Base-by-base conservation (phyloP, 2,888 invertebrate species). In the Platycheirus rosarum region DNA sequence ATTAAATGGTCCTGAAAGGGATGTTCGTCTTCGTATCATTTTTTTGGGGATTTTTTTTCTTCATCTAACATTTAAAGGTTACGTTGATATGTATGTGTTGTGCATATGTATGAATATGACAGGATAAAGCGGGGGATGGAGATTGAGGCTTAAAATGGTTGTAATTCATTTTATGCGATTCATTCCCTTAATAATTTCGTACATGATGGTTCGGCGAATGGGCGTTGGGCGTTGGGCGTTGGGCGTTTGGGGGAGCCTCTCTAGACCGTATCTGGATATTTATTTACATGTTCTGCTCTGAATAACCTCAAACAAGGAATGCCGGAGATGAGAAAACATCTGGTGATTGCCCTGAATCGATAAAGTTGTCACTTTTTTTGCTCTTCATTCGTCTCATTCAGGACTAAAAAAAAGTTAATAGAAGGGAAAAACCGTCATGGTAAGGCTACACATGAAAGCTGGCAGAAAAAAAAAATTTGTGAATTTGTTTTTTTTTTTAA, bases 111-210 rank as follows among this genome's bases (percentile, higher is more conserved):
- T 57, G 57, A 16, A 26, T 23, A 40, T 40, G 23, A 44, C 14
- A 26, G 42, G 20, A 0, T 23, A 18, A n/a, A 29, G 26, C 16
- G 18, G 23, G 42, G 8, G 11, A 18, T 1, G 23, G 16, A 51
- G 35, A 44, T 14, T 16, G 60, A 57, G 57, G 40, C 57, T 29
- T 60, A 29, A 60, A 60, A 60, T 44, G 60, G 60, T 60, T 60
- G 79, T 79, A 74, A 74, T 79, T 69, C 69, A 79, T 74, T 79
- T 74, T 79, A 78, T 79, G 79, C 49, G 79, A 79, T 69, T 79
- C 74, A 74, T 79, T 79, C 79, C 68, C 69, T 74, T 74, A 74
- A 74, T 69, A 79, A 65, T 68, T 69, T 32, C 8, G 29, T 68
- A 46, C 66, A 60, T 60, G 42, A 44, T 23, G 51, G 53, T 46